phyloP scores from a whole-genome alignment of 2,888 invertebrate species.

The Coleophora deauratella region DNA sequence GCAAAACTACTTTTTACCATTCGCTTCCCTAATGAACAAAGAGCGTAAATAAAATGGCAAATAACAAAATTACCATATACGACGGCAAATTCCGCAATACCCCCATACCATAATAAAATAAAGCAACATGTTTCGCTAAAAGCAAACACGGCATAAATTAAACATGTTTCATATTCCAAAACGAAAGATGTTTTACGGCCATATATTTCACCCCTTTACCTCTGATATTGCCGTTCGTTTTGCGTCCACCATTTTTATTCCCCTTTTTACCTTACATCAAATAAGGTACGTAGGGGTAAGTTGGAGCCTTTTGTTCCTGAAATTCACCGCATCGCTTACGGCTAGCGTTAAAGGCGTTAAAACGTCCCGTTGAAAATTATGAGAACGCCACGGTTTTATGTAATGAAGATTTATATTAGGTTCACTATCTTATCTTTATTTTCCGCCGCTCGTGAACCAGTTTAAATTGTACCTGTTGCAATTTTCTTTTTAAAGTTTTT shows the following conservation, averaged over 20 bases:
- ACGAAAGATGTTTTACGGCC: slow-evolving; percentile 28
- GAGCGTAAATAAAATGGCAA: too few species aligned
- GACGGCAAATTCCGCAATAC: too few species aligned
- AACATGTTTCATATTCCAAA: slow-evolving; percentile 25
- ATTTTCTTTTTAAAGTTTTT: slow-evolving; percentile 1
- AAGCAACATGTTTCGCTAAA: background rate
- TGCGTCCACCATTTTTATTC: slow-evolving; percentile 31
- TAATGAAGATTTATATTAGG: slow-evolving; percentile 60
- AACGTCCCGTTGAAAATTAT: slow-evolving; percentile 55
- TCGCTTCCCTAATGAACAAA: too few species aligned
- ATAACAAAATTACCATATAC: too few species aligned
- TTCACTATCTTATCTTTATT: slow-evolving; percentile 30
- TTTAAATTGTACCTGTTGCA: slow-evolving; percentile 11
- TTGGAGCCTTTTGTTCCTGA: slow-evolving; percentile 44
- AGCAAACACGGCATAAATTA: slow-evolving; percentile 28
- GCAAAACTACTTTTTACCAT: too few species aligned
- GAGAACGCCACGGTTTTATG: slow-evolving; percentile 45
- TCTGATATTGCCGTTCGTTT: slow-evolving; percentile 28
- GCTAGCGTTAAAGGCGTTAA: slow-evolving; percentile 53
- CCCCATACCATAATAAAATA: too few species aligned
- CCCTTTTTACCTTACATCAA: too few species aligned
- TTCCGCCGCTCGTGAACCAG: slow-evolving; percentile 5
- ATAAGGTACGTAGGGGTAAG: slow-evolving; percentile 5
- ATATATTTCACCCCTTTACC: slow-evolving; percentile 32
- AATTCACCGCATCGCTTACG: slow-evolving; percentile 57